phyloP scores from a whole-genome alignment of 1,140 invertebrate species.

The Phortica variegata region DNA sequence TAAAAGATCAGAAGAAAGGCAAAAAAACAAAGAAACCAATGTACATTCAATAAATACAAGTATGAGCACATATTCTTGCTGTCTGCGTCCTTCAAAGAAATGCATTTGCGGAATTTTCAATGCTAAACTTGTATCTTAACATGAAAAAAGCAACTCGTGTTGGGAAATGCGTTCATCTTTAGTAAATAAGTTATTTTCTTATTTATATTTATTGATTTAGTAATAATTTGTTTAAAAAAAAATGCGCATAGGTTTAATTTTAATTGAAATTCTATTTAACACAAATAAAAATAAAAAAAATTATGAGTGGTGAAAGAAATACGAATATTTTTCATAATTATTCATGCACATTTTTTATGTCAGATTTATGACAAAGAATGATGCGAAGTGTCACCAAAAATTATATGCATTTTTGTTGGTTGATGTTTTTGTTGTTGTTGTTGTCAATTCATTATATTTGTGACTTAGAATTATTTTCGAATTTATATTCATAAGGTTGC shows the following conservation, averaged over 20 bases:
- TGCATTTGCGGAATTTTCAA: conserved; percentile 43
- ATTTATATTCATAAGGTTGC: too few species aligned
- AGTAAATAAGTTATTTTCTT: too few species aligned
- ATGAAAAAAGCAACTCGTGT: not conserved
- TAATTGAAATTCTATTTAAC: conserved; percentile 10
- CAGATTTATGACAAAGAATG: too few species aligned
- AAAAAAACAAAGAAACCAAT: conserved; percentile 4
- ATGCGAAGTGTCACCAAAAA: too few species aligned
- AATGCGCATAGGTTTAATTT: conserved; percentile 20
- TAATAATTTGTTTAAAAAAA: conserved; percentile 21
- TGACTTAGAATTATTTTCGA: too few species aligned
- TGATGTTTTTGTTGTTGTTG: too few species aligned
- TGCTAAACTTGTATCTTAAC: conserved; percentile 31
- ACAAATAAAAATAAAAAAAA: not conserved
- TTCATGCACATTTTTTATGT: too few species aligned
- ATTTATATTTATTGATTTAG: too few species aligned
- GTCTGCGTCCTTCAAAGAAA: conserved; percentile 44
- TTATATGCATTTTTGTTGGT: too few species aligned
- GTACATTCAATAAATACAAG: conserved; percentile 6
- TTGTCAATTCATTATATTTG: too few species aligned
- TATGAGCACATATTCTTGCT: conserved; percentile 23
- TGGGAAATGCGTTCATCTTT: not conserved
- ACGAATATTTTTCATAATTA: conserved; percentile 8
- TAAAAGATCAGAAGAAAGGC: conserved; percentile 13
- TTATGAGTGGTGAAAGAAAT: conserved; percentile 10